Evolutionary conservation across 2,113 vertebrate genomes (phyloP).

Genomic region (Burhinus bistriatus): DNA sequence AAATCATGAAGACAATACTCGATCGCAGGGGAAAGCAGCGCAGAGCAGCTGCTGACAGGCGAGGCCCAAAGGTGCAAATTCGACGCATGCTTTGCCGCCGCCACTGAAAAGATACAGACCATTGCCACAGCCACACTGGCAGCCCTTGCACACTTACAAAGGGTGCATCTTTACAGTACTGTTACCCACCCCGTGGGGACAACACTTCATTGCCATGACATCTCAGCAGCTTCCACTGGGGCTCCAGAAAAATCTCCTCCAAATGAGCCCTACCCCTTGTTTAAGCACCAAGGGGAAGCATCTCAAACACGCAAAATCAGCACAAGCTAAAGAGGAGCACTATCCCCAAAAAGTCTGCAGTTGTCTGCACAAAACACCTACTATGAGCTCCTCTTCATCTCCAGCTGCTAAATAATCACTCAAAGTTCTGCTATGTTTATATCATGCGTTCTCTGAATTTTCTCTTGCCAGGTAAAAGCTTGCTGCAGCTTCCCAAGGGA

Average conservation of each 20-base stretch:
- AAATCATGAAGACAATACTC: neutral
- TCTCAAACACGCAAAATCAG: fast-evolving
- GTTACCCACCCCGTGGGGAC: neutral
- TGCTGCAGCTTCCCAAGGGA: neutral
- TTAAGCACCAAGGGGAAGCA: neutral
- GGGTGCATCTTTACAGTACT: neutral
- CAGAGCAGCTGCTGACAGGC: neutral
- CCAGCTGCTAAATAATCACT: neutral
- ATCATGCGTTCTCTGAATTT: neutral
- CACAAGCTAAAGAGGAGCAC: fast-evolving
- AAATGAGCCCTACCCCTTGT: neutral
- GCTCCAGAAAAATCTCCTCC: neutral
- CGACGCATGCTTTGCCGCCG: fast-evolving
- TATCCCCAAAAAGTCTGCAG: neutral
- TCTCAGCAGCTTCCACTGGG: neutral
- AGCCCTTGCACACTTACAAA: fast-evolving
- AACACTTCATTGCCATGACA: fast-evolving
- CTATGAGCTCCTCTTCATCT: neutral
- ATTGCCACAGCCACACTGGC: fast-evolving
- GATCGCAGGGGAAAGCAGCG: neutral
- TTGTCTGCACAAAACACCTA: neutral
- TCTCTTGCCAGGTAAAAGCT: neutral
- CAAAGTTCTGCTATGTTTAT: neutral
- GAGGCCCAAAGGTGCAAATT: neutral
- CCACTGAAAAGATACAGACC: neutral